phyloP scores from a whole-genome alignment of 2,888 invertebrate species.

The Stomorhina lunata region DNA sequence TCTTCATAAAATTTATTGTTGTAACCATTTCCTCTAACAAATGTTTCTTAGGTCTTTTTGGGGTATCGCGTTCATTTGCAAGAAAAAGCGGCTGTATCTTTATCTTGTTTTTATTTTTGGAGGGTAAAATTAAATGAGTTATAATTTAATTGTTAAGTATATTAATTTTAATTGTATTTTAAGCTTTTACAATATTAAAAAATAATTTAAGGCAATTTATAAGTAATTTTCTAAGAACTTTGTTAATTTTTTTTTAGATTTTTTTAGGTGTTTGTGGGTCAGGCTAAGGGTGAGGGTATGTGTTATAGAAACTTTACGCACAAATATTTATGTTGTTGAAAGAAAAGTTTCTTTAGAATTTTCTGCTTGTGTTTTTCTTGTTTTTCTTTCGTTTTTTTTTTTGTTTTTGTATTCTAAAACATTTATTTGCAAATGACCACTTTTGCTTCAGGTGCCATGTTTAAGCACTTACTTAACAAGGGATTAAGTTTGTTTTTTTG shows the following conservation, averaged over 20 bases:
- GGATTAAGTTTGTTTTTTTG: conserved; percentile 44
- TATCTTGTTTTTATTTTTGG: conserved; percentile 10
- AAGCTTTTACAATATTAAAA: conserved; percentile 49
- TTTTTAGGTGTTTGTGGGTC: conserved; percentile 10
- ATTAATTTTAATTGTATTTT: conserved; percentile 63
- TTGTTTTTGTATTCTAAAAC: conserved; percentile 27
- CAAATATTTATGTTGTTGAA: conserved; percentile 26
- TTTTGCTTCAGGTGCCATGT: conserved; percentile 61
- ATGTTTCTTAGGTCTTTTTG: neutral
- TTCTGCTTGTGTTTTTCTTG: neutral
- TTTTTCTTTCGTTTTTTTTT: neutral
- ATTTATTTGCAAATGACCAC: conserved; percentile 54
- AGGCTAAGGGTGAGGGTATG: neutral
- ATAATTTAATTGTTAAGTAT: conserved; percentile 55
- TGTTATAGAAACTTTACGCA: neutral
- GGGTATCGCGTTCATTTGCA: neutral
- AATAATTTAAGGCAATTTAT: conserved; percentile 56
- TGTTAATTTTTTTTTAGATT: conserved; percentile 32
- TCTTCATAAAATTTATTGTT: conserved; percentile 15
- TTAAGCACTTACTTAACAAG: conserved; percentile 54
- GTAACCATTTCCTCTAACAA: neutral
- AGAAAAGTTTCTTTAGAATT: neutral
- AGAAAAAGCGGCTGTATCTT: neutral
- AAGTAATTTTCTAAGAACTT: conserved; percentile 11
- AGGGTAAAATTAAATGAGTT: conserved; percentile 38